phyloP scores from a whole-genome alignment of 2,113 vertebrate genomes.

The Cochlearius cochlearius region DNA sequence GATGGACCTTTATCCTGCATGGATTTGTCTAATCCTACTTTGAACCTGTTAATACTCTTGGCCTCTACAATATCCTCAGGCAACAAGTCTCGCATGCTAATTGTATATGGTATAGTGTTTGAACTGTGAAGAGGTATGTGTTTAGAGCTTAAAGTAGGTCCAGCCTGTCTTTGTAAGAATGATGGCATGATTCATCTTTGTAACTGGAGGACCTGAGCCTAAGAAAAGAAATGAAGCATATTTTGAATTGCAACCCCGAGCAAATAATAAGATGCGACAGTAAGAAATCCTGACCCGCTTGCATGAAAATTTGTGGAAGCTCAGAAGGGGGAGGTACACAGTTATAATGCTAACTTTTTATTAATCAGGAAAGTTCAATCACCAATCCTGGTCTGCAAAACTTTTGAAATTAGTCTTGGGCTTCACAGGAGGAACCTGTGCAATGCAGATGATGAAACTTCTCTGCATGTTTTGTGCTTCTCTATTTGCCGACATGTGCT shows the following conservation, averaged over 20 bases:
- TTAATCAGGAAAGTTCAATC: neutral
- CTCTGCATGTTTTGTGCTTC: neutral
- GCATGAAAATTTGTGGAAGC: neutral
- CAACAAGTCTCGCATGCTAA: neutral
- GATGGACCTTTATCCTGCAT: slow-evolving; percentile 38
- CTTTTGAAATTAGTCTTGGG: neutral
- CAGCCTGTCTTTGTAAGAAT: neutral
- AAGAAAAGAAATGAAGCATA: neutral
- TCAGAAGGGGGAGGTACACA: neutral
- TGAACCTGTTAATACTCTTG: slow-evolving; percentile 29
- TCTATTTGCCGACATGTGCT: neutral
- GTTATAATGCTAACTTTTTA: neutral
- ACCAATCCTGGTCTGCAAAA: neutral
- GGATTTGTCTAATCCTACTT: slow-evolving; percentile 45
- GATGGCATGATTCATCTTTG: neutral
- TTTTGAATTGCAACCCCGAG: neutral
- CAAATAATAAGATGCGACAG: neutral
- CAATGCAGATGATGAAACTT: neutral
- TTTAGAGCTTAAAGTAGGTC: neutral
- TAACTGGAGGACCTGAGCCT: neutral
- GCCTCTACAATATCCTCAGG: neutral
- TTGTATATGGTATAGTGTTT: neutral
- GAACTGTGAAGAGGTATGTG: neutral
- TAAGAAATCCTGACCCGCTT: neutral
- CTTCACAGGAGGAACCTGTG: neutral